These are phyloP conservation scores for human DNA, from an alignment of 2,113 vertebrate genomes.

Conservation along the genomic window GRCh38 chr2:59594001-59594500, in stretches of 20 bases:
- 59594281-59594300: neutral
- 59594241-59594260: neutral
- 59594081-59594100: neutral
- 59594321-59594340: neutral
- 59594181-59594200: neutral
- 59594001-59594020: neutral
- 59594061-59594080: neutral
- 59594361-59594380: neutral
- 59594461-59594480: neutral
- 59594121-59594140: neutral
- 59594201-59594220: neutral
- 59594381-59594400: neutral
- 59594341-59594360: neutral
- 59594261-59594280: neutral
- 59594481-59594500: slow-evolving; percentile 42
- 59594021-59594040: neutral
- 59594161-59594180: neutral
- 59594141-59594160: neutral
- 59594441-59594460: neutral
- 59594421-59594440: neutral
- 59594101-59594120: neutral
- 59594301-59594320: neutral
- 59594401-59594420: neutral
- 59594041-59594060: neutral
- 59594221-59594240: neutral